phyloP scores from a whole-genome alignment of 2,797 vertebrate genomes.

The Gymnothorax reevesii region DNA sequence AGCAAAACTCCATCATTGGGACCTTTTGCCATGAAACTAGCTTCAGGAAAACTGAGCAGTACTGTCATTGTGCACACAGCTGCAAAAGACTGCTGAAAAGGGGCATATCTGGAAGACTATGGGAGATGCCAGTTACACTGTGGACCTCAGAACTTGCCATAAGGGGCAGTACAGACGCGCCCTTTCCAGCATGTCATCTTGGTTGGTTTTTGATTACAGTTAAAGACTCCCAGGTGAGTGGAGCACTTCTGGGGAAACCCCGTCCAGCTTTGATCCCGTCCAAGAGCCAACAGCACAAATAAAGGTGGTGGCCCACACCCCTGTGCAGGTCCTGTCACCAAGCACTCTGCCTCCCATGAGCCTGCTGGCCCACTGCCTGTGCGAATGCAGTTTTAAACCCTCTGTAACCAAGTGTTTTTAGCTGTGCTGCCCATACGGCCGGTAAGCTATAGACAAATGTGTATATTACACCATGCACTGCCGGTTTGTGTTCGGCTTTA shows the following conservation, averaged over 20 bases:
- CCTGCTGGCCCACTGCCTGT: background rate
- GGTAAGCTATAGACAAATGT: too few relatives aligned
- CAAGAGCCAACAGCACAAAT: conserved; percentile 50
- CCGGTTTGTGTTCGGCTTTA: too few relatives aligned
- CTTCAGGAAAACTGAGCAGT: background rate
- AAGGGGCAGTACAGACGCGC: background rate
- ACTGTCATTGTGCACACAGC: background rate
- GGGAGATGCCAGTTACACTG: background rate
- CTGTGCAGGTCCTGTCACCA: conserved; percentile 19
- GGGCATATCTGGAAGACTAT: background rate
- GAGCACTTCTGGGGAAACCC: conserved; percentile 61
- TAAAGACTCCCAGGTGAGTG: conserved; percentile 63
- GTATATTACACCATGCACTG: too few relatives aligned
- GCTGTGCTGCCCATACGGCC: too few relatives aligned
- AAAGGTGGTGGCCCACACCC: conserved; percentile 52
- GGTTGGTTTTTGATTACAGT: background rate
- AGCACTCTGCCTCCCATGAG: background rate
- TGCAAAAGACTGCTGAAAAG: background rate
- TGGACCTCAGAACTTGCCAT: background rate
- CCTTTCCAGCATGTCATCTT: background rate
- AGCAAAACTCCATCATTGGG: background rate
- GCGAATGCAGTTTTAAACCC: background rate
- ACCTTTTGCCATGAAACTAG: background rate
- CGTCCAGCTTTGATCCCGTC: conserved; percentile 64
- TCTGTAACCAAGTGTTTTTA: conserved; percentile 32